Conservation (phyloP, 2,797 vertebrate genomes). For the Carcharodon carcharias region DNA sequence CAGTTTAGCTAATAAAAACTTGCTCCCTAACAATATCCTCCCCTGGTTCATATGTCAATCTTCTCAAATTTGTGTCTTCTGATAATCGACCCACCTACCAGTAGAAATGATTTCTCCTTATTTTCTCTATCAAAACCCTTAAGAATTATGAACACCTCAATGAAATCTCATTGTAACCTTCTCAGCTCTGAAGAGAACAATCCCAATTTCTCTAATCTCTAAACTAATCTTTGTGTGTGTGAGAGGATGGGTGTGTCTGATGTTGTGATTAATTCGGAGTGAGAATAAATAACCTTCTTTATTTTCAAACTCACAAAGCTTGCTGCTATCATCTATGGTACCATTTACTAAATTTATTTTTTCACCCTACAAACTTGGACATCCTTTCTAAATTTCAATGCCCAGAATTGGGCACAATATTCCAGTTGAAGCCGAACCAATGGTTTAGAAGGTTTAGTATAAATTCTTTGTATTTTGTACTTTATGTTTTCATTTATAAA, state of each 20-base stretch:
- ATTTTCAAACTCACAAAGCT: too few relatives aligned
- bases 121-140: background rate
- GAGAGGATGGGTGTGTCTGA: too few relatives aligned
- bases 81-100: too few relatives aligned
- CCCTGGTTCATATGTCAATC: background rate
- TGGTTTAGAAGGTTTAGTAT: background rate
- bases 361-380: background rate
- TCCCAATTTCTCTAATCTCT: background rate
- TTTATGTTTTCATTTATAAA: background rate
- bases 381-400: background rate
- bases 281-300: too few relatives aligned
- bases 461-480: background rate
- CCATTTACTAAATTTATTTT: background rate
- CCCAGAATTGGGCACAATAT: background rate
- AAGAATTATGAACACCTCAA: background rate
- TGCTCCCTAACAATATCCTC: background rate
- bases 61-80: background rate
- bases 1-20: background rate
- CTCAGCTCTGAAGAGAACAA: background rate
- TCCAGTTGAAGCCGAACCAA: background rate
- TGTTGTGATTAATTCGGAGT: too few relatives aligned
- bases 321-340: background rate
- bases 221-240: too few relatives aligned
- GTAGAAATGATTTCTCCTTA: background rate
- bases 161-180: background rate